Evolutionary conservation across 2,888 invertebrate species (phyloP).

Genomic region (Malachius bipustulatus): DNA sequence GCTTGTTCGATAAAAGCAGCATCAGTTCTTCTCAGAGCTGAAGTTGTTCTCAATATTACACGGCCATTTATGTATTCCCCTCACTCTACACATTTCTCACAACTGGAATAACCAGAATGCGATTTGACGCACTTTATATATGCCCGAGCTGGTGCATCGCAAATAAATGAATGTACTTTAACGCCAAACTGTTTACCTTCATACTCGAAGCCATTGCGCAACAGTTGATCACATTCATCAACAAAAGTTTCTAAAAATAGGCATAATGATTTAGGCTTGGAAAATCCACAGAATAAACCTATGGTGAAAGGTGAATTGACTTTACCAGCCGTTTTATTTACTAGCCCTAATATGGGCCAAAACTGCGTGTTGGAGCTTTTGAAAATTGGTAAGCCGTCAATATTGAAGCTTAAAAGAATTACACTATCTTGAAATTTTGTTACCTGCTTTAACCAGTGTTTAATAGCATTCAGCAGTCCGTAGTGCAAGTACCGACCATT

Average conservation of each 20-base stretch:
- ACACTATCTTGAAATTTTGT: no score
- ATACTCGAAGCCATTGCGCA: constrained; percentile 10
- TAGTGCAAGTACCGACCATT: no score
- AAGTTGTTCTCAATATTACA: constrained; percentile 16
- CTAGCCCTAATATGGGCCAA: constrained; percentile 6
- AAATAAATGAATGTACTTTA: constrained; percentile 13
- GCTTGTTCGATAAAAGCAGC: constrained; percentile 11
- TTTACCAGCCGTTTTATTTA: constrained; percentile 6
- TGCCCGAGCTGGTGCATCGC: constrained; percentile 16
- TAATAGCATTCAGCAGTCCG: no score
- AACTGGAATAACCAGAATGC: constrained; percentile 19
- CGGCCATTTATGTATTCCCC: constrained; percentile 14
- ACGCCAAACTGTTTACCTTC: constrained; percentile 8
- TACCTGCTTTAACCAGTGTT: no score
- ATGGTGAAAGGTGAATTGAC: constrained; percentile 12
- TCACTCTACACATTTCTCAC: constrained; percentile 18
- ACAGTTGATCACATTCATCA: constrained; percentile 9
- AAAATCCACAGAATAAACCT: constrained; percentile 14
- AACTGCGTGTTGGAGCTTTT: constrained; percentile 12
- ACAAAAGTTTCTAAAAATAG: constrained; percentile 14
- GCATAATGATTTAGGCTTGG: constrained; percentile 15
- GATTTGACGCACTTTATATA: constrained; percentile 16
- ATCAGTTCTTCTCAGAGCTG: constrained; percentile 18
- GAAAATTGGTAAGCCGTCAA: constrained; percentile 13
- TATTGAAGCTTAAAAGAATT: constrained; percentile 10